These are phyloP conservation scores for Ormyrus pomaceus DNA, from an alignment of 2,888 invertebrate species.

Conservation along the genomic window DNA sequence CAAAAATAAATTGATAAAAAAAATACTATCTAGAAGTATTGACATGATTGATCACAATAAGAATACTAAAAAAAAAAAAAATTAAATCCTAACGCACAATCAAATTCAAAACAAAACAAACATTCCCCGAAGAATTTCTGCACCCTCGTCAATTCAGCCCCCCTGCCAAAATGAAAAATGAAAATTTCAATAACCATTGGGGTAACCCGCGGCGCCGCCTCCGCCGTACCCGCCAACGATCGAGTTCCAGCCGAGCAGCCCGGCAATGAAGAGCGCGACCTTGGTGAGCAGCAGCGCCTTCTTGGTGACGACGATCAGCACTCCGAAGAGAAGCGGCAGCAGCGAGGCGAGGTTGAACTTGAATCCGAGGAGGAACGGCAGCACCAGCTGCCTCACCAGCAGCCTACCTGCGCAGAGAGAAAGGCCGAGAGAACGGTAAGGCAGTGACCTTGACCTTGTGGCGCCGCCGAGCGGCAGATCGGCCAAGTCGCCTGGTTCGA, in stretches of 20 bases:
- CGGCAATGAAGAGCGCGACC: conserved; percentile 83
- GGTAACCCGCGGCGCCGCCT: neutral
- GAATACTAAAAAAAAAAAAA: too few relatives aligned
- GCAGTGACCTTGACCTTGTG: conserved; percentile 5
- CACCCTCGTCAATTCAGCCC: too few relatives aligned
- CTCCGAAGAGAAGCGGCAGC: conserved; percentile 84
- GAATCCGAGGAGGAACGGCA: conserved; percentile 87
- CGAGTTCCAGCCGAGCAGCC: conserved; percentile 80
- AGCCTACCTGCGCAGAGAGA: conserved; percentile 81
- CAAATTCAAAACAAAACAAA: too few relatives aligned
- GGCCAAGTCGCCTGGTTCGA: neutral
- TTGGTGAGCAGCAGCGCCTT: conserved; percentile 87
- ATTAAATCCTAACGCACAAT: too few relatives aligned
- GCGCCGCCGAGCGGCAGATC: conserved; percentile 24
- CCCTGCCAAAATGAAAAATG: too few relatives aligned
- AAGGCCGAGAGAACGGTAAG: conserved; percentile 47
- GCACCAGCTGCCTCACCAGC: conserved; percentile 83
- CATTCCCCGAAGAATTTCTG: too few relatives aligned
- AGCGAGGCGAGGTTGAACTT: conserved; percentile 88
- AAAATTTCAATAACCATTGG: too few relatives aligned
- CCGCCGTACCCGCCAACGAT: conserved; percentile 60
- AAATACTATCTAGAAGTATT: too few relatives aligned
- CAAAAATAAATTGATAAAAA: too few relatives aligned
- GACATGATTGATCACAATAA: too few relatives aligned
- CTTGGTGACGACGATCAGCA: conserved; percentile 84